Conservation (phyloP, 2,113 vertebrate species). For the Dipodomys spectabilis region DNA sequence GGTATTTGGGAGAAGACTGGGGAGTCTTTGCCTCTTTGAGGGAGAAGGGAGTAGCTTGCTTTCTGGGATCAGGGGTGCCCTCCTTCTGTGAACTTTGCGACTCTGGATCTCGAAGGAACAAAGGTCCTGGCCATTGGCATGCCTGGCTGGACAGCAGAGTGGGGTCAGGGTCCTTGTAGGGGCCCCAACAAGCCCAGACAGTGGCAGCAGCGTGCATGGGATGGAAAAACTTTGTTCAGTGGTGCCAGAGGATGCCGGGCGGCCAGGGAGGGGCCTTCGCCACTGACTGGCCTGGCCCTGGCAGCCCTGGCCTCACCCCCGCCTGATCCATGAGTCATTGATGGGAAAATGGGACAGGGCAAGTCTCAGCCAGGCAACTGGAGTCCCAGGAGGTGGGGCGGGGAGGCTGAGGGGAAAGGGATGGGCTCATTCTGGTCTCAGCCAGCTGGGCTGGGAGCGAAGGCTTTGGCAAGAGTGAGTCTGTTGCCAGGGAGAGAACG, state of each 20-base stretch:
- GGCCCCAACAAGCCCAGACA: not conserved
- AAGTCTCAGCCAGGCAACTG: conserved; percentile 56
- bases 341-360: conserved; percentile 69
- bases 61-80: not conserved
- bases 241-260: not conserved
- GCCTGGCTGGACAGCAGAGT: not conserved
- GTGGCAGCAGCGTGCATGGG: not conserved
- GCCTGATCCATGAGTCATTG: conserved; percentile 66
- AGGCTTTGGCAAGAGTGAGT: conserved; percentile 31
- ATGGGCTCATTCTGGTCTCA: not conserved
- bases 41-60: not conserved
- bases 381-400: not conserved
- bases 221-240: conserved; percentile 59
- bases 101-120: not conserved
- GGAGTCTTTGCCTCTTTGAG: not conserved
- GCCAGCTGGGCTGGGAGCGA: not conserved
- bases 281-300: not conserved
- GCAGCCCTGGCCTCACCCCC: conserved; percentile 46
- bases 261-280: conserved; percentile 40
- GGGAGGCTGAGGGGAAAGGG: conserved; percentile 23
- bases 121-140: not conserved
- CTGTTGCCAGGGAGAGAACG: not conserved
- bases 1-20: not conserved
- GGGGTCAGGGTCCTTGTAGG: not conserved
- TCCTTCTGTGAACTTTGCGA: not conserved